phyloP scores from a whole-genome alignment of 2,888 invertebrate species.

The Melinaea menophilus region DNA sequence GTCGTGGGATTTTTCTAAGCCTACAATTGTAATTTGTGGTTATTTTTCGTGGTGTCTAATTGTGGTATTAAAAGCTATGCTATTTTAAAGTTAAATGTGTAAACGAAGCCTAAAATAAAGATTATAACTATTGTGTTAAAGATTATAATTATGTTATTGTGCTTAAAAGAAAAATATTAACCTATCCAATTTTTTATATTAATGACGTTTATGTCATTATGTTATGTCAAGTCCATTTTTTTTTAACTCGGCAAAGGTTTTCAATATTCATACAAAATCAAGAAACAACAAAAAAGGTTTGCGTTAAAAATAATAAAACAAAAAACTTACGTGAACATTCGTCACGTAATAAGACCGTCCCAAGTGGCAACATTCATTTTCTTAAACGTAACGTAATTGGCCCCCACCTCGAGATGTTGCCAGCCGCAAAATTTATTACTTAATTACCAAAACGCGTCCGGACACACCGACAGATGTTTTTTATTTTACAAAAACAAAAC shows the following conservation, averaged over 20 bases:
- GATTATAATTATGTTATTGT: too few species aligned
- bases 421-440: constrained; percentile 77
- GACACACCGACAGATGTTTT: constrained; percentile 73
- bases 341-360: constrained; percentile 37
- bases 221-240: too few species aligned
- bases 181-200: too few species aligned
- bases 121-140: too few species aligned
- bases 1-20: constrained; percentile 74
- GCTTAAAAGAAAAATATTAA: too few species aligned
- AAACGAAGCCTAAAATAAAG: too few species aligned
- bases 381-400: constrained; percentile 69
- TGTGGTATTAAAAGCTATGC: constrained; percentile 12
- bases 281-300: too few species aligned
- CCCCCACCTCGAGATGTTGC: constrained; percentile 73
- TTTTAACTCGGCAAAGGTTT: too few species aligned
- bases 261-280: too few species aligned
- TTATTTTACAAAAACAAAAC: constrained; percentile 77
- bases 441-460: constrained; percentile 77
- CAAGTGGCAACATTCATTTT: constrained; percentile 68
- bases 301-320: too few species aligned
- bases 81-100: neutral
- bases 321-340: constrained; percentile 10
- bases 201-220: too few species aligned
- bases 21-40: constrained; percentile 69
- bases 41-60: constrained; percentile 39